Evolutionary conservation across 2,888 invertebrate species (phyloP).

Genomic region (Cryptocephalus primarius): DNA sequence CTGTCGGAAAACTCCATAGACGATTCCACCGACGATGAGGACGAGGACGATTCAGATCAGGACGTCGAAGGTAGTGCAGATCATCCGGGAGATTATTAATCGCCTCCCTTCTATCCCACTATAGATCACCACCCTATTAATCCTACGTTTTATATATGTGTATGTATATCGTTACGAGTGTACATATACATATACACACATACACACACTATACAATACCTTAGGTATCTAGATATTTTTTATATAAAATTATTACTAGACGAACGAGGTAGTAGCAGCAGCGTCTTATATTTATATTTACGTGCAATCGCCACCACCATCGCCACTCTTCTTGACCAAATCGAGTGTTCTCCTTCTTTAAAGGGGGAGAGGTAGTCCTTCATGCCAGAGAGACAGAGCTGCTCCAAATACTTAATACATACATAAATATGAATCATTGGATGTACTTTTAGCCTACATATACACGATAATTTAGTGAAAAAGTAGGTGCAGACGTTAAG

Average conservation of each 20-base stretch:
- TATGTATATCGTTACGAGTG: background rate
- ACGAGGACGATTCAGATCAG: conserved; percentile 53
- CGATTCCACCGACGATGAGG: conserved; percentile 61
- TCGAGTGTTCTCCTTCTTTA: too few relatives aligned
- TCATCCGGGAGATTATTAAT: conserved; percentile 64
- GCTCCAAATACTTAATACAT: too few relatives aligned
- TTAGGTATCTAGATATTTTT: conserved; percentile 19
- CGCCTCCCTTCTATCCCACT: background rate
- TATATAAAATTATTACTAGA: conserved; percentile 3
- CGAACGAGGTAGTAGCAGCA: conserved; percentile 21
- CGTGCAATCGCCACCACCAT: conserved; percentile 6
- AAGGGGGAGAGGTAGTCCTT: too few relatives aligned
- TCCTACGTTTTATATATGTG: background rate
- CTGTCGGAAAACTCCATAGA: conserved; percentile 36
- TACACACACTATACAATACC: conserved; percentile 9
- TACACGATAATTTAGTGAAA: too few relatives aligned
- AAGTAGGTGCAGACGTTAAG: too few relatives aligned
- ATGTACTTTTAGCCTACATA: too few relatives aligned
- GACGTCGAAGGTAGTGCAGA: conserved; percentile 69
- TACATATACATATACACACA: background rate
- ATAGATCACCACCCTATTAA: background rate
- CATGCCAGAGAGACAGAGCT: too few relatives aligned
- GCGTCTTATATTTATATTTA: conserved; percentile 32
- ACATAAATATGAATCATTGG: too few relatives aligned
- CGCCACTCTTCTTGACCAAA: conserved; percentile 7